phyloP scores from a whole-genome alignment of 1,140 invertebrate species.

The Neodiprion lecontei region DNA sequence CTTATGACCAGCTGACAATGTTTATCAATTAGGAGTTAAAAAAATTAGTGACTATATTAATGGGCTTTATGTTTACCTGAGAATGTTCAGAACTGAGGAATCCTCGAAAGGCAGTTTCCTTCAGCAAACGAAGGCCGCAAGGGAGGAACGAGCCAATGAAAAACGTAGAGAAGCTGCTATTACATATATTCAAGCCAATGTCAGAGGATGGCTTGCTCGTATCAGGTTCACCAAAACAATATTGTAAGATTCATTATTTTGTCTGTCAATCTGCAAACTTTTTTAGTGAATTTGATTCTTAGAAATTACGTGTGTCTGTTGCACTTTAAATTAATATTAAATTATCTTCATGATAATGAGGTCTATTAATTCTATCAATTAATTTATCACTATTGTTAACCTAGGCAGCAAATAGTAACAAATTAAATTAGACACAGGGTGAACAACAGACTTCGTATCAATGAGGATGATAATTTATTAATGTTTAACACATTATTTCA shows the following conservation, averaged over 20 bases:
- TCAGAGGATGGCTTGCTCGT: constrained; percentile 76
- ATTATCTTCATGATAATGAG: too few relatives aligned
- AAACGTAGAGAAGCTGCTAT: constrained; percentile 77
- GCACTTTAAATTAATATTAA: too few relatives aligned
- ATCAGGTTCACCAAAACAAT: constrained; percentile 65
- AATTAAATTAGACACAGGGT: too few relatives aligned
- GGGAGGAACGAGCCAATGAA: constrained; percentile 83
- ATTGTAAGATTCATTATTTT: constrained; percentile 63
- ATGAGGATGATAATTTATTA: too few relatives aligned
- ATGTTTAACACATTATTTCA: too few relatives aligned
- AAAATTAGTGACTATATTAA: background rate
- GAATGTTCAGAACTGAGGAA: constrained; percentile 69
- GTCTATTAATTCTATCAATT: too few relatives aligned
- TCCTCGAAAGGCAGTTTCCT: constrained; percentile 73
- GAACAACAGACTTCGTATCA: too few relatives aligned
- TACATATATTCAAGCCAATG: constrained; percentile 73
- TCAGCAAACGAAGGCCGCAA: constrained; percentile 85
- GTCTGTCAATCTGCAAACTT: constrained; percentile 4
- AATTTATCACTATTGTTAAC: too few relatives aligned
- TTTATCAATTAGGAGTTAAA: constrained; percentile 32
- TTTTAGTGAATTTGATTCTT: constrained; percentile 27
- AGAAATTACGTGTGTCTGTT: background rate
- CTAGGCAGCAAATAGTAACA: too few relatives aligned
- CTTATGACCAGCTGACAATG: constrained; percentile 44
- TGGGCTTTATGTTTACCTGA: constrained; percentile 24